A percentile compares a stretch with the other conserved stretches of the same genome.
Evolutionary conservation across 2,888 invertebrate genomes (phyloP).

Genomic region (Caenorhabditis virilis): DNA sequence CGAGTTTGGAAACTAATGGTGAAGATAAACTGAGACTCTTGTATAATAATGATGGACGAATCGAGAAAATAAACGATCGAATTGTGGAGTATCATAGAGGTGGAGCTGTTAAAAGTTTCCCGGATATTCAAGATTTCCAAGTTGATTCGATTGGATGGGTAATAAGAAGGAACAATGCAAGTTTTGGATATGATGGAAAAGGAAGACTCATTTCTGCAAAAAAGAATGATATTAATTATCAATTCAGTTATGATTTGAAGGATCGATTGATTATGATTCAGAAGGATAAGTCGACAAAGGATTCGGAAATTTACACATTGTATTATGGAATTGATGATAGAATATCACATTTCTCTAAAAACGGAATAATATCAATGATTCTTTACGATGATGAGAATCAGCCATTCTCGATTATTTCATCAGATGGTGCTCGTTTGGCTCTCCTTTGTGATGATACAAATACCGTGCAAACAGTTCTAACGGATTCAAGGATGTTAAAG

Average conservation of each 20-base stretch:
- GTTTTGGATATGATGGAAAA: constrained; percentile 37
- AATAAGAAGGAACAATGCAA: constrained; percentile 5
- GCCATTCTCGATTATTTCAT: constrained; percentile 29
- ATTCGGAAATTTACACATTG: constrained; percentile 7
- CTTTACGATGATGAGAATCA: constrained; percentile 32
- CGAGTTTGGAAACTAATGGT: constrained; percentile 11
- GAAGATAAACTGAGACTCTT: constrained; percentile 9
- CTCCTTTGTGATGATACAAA: constrained; percentile 26
- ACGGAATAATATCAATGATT: constrained; percentile 29
- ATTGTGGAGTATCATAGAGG: constrained; percentile 42
- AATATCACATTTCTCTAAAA: constrained; percentile 41
- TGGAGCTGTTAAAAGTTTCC: constrained; percentile 36
- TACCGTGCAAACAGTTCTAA: constrained; percentile 21
- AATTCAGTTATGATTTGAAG: constrained; percentile 15
- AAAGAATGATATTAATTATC: neutral
- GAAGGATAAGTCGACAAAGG: constrained; percentile 2
- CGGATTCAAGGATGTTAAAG: constrained; percentile 15
- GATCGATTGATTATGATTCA: constrained; percentile 18
- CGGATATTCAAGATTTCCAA: constrained; percentile 26
- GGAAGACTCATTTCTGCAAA: constrained; percentile 26
- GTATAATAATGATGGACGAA: constrained; percentile 40
- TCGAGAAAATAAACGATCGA: constrained; percentile 35
- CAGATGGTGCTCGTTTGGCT: constrained; percentile 32
- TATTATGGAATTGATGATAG: constrained; percentile 29
- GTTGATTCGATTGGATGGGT: constrained; percentile 28